Evolutionary conservation across 2,113 vertebrate genomes (phyloP).

Genomic region (Chamaetylas fuelleborni): DNA sequence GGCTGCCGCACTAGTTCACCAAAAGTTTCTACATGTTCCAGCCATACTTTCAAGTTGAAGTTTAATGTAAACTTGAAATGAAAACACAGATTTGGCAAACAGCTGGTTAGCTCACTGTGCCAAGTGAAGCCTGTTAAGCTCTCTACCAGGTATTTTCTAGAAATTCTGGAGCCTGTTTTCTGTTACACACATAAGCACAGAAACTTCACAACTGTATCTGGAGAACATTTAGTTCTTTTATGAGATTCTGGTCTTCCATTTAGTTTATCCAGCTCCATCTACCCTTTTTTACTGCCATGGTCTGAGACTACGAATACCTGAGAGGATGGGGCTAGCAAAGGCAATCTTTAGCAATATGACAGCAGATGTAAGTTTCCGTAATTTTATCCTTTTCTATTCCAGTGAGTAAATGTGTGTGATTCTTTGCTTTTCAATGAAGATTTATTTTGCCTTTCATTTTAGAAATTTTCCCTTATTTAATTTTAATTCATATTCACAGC

Average conservation of each 20-base stretch:
- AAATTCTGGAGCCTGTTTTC: background rate
- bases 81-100: background rate
- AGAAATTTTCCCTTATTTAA: background rate
- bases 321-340: background rate
- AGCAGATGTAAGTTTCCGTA: background rate
- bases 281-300: background rate
- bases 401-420: background rate
- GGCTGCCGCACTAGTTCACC: background rate
- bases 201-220: background rate
- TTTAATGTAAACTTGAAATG: background rate
- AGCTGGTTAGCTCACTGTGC: background rate
- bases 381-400: background rate
- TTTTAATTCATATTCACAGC: background rate
- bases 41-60: background rate
- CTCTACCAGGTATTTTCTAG: background rate
- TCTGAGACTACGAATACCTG: background rate
- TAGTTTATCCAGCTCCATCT: background rate
- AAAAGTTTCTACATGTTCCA: background rate
- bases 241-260: background rate
- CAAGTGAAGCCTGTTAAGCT: background rate
- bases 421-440: background rate
- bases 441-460: background rate
- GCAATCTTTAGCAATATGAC: background rate
- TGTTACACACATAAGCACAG: background rate
- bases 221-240: slow-evolving; percentile 16